These are phyloP conservation scores for Schizopygopsis malacanthus DNA, from an alignment of 2,797 vertebrate species.

Conservation along the genomic window DNA sequence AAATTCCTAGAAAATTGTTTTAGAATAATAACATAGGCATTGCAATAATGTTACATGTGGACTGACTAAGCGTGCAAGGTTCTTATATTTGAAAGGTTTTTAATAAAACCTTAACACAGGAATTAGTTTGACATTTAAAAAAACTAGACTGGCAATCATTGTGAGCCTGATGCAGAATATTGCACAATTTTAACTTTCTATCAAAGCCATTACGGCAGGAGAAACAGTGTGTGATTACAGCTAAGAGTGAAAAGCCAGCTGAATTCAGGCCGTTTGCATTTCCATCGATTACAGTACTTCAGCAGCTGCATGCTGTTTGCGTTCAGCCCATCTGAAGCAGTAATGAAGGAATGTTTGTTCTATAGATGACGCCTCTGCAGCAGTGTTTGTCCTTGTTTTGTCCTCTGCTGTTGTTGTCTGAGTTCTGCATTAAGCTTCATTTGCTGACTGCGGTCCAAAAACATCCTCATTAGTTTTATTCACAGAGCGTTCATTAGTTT, in stretches of 20 bases:
- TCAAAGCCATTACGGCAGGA: constrained; percentile 49
- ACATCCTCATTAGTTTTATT: neutral
- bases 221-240: constrained; percentile 53
- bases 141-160: constrained; percentile 51
- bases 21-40: neutral
- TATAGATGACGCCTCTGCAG: neutral
- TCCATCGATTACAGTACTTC: constrained; percentile 46
- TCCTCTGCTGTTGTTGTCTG: constrained; percentile 7
- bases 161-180: constrained; percentile 48
- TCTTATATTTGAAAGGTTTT: neutral
- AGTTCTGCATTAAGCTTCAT: neutral
- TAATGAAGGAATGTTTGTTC: constrained; percentile 18
- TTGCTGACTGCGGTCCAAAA: neutral
- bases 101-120: constrained; percentile 55
- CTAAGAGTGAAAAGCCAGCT: constrained; percentile 12
- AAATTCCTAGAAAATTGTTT: neutral
- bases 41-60: neutral
- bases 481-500: neutral
- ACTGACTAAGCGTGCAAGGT: neutral
- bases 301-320: neutral
- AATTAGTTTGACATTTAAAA: constrained; percentile 38
- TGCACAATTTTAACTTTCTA: constrained; percentile 54
- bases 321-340: neutral
- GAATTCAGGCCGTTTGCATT: constrained; percentile 48
- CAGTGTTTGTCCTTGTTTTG: constrained; percentile 8